A percentile compares a stretch with the other conserved stretches of the same genome.
Evolutionary conservation across 1,140 invertebrate genomes (phyloP).

Genomic region (Sminthurinus signatus): DNA sequence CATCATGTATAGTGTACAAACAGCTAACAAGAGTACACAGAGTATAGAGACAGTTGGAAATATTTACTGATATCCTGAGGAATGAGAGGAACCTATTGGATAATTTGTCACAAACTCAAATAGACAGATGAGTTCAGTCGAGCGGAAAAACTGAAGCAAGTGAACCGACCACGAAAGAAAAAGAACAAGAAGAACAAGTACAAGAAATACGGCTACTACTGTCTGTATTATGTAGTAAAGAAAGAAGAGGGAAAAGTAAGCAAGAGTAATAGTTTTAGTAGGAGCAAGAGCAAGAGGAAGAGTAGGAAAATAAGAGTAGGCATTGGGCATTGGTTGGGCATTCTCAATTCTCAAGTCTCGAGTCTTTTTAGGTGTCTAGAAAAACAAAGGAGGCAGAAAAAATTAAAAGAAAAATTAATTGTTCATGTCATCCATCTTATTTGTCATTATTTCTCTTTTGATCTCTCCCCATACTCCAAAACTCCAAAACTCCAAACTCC

Average conservation of each 20-base stretch:
- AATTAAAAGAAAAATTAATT: conserved; percentile 41
- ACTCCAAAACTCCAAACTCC: too few species aligned
- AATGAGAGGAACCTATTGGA: conserved; percentile 21
- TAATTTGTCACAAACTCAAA: conserved; percentile 33
- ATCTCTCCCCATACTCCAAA: conserved; percentile 10
- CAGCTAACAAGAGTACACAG: too few species aligned
- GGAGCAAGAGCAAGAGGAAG: background rate
- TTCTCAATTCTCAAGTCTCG: too few species aligned
- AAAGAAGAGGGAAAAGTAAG: background rate
- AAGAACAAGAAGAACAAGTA: background rate
- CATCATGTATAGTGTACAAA: too few species aligned
- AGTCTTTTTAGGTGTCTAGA: conserved; percentile 10
- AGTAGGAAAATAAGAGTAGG: too few species aligned
- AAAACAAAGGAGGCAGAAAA: conserved; percentile 31
- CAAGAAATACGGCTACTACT: background rate
- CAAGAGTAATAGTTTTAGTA: background rate
- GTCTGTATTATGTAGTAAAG: background rate
- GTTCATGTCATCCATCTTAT: conserved; percentile 42
- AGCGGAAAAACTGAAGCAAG: conserved; percentile 24
- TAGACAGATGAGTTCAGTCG: conserved; percentile 31
- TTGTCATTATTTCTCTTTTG: conserved; percentile 28
- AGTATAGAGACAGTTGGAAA: too few species aligned
- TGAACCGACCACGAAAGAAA: conserved; percentile 9
- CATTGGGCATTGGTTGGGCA: too few species aligned
- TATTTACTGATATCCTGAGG: too few species aligned